Base-by-base conservation (phyloP, 2,888 invertebrate species). In the Koerneria pararmatus region DNA sequence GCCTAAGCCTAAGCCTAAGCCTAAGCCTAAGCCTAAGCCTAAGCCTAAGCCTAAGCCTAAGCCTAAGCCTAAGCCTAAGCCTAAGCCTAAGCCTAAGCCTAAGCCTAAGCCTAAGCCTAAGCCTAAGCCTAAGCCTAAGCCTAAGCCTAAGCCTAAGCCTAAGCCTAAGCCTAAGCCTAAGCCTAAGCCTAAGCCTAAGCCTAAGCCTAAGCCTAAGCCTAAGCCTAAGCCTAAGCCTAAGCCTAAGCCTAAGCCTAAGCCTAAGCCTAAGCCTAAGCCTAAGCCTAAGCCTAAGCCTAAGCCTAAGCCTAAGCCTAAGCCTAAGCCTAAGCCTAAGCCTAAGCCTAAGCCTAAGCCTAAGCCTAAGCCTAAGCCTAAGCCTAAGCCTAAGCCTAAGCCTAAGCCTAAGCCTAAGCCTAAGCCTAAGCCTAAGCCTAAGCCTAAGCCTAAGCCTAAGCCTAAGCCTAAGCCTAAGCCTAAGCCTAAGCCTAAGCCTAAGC, bases 51-150 rank as follows among this genome's bases (percentile, higher is more conserved):
- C 66, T 67, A 66, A 66, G 66, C 65, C 67, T 67, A 62, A 62
- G 53, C 62, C 62, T 57, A 66, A 68, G 67, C 67, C 66, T 32
- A 67, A 66, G 66, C 66, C 67, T 67, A 66, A 66, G 67, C 67
- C 41, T 48, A 68, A 68, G 41, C 67, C 48, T 67, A 67, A 48
- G 67, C 34, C 62, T 53, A 62, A 66, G 60, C 58, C 65, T 34
- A 66, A 65, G 35, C 32, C 65, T 29, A 65, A 64, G 65, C 65
- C 65, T 29, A 66, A 35, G 65, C 64, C 35, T 65, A 66, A 65
- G 66, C 65, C 64, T 34, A 65, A 65, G 64, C 5, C 65, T 57
- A 62, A 65, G 64, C 66, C 5, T 32, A 68, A 68, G 60, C 24
- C 65, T 34, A 61, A 60, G 31, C 27, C 63, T 54, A 62, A 64